A percentile compares a stretch with the other conserved stretches of the same genome.
Evolutionary conservation across 1,140 invertebrate species (phyloP).

Genomic region (Diploscapter pachys): DNA sequence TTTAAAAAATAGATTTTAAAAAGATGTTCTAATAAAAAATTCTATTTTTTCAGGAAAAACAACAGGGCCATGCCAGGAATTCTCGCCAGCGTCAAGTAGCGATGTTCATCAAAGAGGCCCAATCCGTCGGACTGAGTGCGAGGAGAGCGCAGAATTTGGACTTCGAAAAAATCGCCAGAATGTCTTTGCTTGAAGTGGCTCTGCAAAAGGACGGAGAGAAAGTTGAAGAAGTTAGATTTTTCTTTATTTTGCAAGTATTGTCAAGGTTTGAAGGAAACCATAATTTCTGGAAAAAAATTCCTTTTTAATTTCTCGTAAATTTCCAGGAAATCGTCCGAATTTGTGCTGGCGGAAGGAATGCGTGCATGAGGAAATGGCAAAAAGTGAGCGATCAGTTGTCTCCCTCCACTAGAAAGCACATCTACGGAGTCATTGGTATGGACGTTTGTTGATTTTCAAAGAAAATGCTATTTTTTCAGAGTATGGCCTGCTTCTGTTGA

Average conservation of each 20-base stretch:
- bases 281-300: neutral
- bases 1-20: neutral
- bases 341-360: constrained; percentile 24
- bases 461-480: constrained; percentile 8
- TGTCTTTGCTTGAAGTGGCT: constrained; percentile 8
- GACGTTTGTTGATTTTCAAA: neutral
- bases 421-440: constrained; percentile 25
- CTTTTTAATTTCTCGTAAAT: neutral
- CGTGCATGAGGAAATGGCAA: constrained; percentile 12
- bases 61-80: constrained; percentile 31
- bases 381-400: constrained; percentile 15
- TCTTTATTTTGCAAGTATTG: neutral
- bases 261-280: constrained; percentile 13
- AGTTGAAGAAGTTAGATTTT: neutral
- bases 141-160: constrained; percentile 11
- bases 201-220: constrained; percentile 5
- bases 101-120: constrained; percentile 30
- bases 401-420: constrained; percentile 22
- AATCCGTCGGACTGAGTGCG: constrained; percentile 22
- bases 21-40: neutral
- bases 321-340: constrained; percentile 7
- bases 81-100: constrained; percentile 22
- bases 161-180: constrained; percentile 13
- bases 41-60: constrained; percentile 16
- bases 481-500: constrained; percentile 23